These are phyloP conservation scores for Mycetomoellerius zeteki DNA, from an alignment of 1,140 invertebrate species.

Conservation along the genomic window DNA sequence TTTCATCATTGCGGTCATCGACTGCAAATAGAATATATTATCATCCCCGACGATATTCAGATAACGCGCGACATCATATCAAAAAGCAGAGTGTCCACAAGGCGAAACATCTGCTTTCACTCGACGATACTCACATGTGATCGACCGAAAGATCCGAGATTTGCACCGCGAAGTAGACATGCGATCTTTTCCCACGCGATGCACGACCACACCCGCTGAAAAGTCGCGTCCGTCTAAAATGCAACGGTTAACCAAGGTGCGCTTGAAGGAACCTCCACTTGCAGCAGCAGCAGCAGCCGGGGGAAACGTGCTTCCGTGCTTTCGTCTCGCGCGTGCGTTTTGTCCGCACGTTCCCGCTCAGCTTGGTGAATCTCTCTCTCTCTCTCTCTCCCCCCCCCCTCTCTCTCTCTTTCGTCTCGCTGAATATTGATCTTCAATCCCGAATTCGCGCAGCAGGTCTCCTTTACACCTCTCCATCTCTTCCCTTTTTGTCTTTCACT, in stretches of 20 bases:
- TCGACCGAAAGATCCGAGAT: not conserved
- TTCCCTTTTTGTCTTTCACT: not conserved
- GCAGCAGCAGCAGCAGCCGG: slow-evolving; percentile 40
- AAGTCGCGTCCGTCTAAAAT: slow-evolving; percentile 45
- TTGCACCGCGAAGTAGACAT: too few relatives aligned
- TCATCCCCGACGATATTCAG: not conserved
- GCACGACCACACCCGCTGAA: slow-evolving; percentile 47
- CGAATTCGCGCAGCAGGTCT: slow-evolving; percentile 52
- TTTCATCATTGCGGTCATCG: slow-evolving; percentile 16
- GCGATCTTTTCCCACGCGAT: not conserved
- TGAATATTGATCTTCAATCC: slow-evolving; percentile 78
- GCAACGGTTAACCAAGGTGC: slow-evolving; percentile 21
- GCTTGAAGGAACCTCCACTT: slow-evolving; percentile 48
- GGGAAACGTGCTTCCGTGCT: slow-evolving; percentile 34
- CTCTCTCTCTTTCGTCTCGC: slow-evolving; percentile 60
- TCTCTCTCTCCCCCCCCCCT: slow-evolving; percentile 38
- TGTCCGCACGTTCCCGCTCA: slow-evolving; percentile 50
- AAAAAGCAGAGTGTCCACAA: not conserved
- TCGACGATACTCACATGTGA: slow-evolving; percentile 31
- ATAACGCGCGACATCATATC: slow-evolving; percentile 26
- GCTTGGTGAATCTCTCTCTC: slow-evolving; percentile 57
- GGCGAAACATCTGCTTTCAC: slow-evolving; percentile 12
- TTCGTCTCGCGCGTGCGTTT: slow-evolving; percentile 75
- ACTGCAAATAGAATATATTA: slow-evolving; percentile 21
- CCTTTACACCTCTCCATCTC: not conserved